Evolutionary conservation across 2,113 vertebrate genomes (phyloP), one percentile per base, ranked within the genome.

Genomic region (Varanus salvator): DNA sequence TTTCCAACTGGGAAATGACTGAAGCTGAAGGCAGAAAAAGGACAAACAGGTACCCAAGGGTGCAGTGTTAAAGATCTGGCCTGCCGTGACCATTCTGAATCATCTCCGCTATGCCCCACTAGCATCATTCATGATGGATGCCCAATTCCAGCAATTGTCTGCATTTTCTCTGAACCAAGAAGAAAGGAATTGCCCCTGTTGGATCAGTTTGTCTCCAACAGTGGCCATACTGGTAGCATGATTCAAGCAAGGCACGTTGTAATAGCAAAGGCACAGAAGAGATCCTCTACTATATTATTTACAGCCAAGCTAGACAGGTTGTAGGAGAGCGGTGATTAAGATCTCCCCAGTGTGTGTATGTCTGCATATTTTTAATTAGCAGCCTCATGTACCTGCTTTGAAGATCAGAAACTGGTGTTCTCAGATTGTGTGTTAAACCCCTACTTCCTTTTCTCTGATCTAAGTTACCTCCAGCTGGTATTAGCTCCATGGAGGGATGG

Each of bases 1-100:
- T 93, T 90, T 99, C 98, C 64, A 99, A 95, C 96, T 97, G 98
- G 44, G 96, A 44, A 4, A 99, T 91, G 74, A 99, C 97, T 0
- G 96, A 90, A 1, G 57, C 98, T 98, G 93, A 54, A 76, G 2
- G 4, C 80, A 94, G 54, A 94, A 91, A 27, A 0, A 87, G 0
- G 23, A 27, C 0, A 48, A 88, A 3, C 64, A 76, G 17, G 9
- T 57, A 88, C 44, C 60, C 31, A 52, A 6, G 19, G 64, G 71
- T 3, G 1, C 44, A 0, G 12, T 23, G 76, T 48, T 27, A 71
- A 1, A 44, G 14, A 87, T 68, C n/a, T 86, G 52, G 9, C 38
- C 21, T 52, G n/a, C 31, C n/a, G 9, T 27, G 17, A 52, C n/a
- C 48, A 50, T 80, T 71, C 21, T 12, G 34, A 17, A 29, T 68